Conservation (phyloP, 2,797 vertebrate genomes). For the Pagetopsis macropterus region DNA sequence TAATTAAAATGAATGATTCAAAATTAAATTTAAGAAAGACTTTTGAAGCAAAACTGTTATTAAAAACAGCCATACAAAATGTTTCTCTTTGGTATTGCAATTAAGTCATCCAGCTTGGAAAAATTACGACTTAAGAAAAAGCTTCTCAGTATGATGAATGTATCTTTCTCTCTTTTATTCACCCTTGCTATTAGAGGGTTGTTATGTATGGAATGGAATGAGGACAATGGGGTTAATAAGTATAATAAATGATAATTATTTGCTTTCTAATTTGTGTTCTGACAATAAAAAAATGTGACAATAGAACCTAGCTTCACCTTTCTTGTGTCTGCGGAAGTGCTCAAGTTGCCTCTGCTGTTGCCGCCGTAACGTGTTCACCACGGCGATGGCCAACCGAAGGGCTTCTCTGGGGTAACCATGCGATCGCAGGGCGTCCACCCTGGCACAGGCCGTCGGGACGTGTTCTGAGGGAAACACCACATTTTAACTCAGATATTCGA, state of each 20-base stretch:
- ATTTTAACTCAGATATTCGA: not conserved
- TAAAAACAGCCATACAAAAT: not conserved
- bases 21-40: not conserved
- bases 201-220: not conserved
- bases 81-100: not conserved
- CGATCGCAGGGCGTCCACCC: conserved; percentile 95
- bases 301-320: conserved; percentile 82
- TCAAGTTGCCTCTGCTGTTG: conserved; percentile 97
- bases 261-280: not conserved
- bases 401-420: conserved; percentile 98
- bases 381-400: conserved; percentile 94
- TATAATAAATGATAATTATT: not conserved
- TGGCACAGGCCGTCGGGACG: conserved; percentile 95
- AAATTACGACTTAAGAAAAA: not conserved
- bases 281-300: not conserved
- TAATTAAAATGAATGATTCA: not conserved
- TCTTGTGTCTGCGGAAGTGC: conserved; percentile 94
- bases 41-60: not conserved
- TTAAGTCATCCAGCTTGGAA: not conserved
- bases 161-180: not conserved
- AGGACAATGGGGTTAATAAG: not conserved
- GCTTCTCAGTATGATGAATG: not conserved
- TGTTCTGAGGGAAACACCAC: conserved; percentile 83
- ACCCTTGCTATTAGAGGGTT: not conserved
- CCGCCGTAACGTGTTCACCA: conserved; percentile 94